These are phyloP conservation scores for Plagodis pulveraria DNA, from an alignment of 2,888 invertebrate genomes.

Conservation along the genomic window DNA sequence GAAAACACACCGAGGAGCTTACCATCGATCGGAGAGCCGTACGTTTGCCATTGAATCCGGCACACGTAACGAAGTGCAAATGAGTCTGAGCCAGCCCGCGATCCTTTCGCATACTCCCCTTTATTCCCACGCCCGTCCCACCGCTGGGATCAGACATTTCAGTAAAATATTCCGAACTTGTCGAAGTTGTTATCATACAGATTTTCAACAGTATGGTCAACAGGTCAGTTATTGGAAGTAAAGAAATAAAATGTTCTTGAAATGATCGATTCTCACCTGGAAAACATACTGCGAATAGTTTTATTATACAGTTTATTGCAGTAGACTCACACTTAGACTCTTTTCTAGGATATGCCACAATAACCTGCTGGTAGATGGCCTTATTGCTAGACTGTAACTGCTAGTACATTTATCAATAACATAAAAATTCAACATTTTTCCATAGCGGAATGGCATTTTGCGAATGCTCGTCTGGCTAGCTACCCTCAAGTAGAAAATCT, in stretches of 20 bases:
- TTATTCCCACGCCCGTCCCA: slow-evolving; percentile 12
- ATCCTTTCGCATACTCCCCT: slow-evolving; percentile 16
- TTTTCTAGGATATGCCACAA: too few relatives aligned
- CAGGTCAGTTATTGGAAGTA: not conserved
- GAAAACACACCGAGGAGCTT: not conserved
- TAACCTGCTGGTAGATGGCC: too few relatives aligned
- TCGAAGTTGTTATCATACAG: slow-evolving; percentile 1
- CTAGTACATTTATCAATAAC: too few relatives aligned
- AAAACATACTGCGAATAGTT: not conserved
- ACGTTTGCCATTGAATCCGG: not conserved
- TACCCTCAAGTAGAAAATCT: too few relatives aligned
- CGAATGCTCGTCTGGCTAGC: too few relatives aligned
- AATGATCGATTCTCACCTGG: not conserved
- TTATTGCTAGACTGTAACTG: too few relatives aligned
- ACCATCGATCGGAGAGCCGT: slow-evolving; percentile 2
- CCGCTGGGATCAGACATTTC: slow-evolving; percentile 16
- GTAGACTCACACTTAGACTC: too few relatives aligned
- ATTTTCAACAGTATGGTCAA: slow-evolving; percentile 3
- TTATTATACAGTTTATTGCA: too few relatives aligned
- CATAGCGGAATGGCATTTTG: too few relatives aligned
- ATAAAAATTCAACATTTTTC: too few relatives aligned
- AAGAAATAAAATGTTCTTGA: not conserved
- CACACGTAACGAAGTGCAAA: slow-evolving; percentile 27
- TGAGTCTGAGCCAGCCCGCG: slow-evolving; percentile 15
- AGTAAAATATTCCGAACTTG: slow-evolving; percentile 26